Evolutionary conservation across 2,113 vertebrate genomes (phyloP), one percentile per base, ranked within the genome.

Genomic region (Psophia crepitans): DNA sequence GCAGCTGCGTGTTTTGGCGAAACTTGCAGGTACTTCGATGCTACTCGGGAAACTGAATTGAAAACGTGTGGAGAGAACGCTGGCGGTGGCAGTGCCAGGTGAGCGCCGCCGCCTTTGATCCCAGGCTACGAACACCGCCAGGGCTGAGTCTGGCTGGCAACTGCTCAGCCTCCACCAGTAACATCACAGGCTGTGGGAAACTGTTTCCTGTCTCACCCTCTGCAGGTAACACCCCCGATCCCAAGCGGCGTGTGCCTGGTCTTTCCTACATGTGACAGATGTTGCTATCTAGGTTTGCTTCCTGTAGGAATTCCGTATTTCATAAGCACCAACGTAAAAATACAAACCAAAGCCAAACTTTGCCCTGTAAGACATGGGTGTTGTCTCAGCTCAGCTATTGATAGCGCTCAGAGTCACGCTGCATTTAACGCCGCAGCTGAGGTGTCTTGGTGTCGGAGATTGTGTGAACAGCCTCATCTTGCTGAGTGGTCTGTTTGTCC

Each of bases 41-140:
- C 15, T 61, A 8, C n/a, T 14, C 20, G 32, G n/a, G 69, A 89
- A 84, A 70, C 13, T 1, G 30, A 89, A 21, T 17, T 58, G 32
- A 49, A 87, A 87, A 65, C 9, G 21, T 13, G 13, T 23, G 51
- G 32, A 65, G 81, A 63, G 56, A 54, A 84, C 77, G 58, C 27
- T 57, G 24, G 43, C 0, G 0, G 54, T 51, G 32, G 30, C 14
- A 22, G 9, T 10, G 15, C 71, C 0, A 0, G 61, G 60, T 76
- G 57, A 93, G 57, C 61, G 88, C 89, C 39, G 6, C 23, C 43
- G 23, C 53, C 35, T 79, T 32, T 14, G 27, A 57, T 60, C 48
- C 37, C n/a, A 35, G 74, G 65, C 43, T 89, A 41, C 48, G 43
- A 27, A 27, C 33, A 63, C 35, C 23, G 48, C 5, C 33, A 71